A percentile compares a stretch with the other conserved stretches of the same genome.
Evolutionary conservation across 2,113 vertebrate species (phyloP).

Genomic region (Stegostoma tigrinum): DNA sequence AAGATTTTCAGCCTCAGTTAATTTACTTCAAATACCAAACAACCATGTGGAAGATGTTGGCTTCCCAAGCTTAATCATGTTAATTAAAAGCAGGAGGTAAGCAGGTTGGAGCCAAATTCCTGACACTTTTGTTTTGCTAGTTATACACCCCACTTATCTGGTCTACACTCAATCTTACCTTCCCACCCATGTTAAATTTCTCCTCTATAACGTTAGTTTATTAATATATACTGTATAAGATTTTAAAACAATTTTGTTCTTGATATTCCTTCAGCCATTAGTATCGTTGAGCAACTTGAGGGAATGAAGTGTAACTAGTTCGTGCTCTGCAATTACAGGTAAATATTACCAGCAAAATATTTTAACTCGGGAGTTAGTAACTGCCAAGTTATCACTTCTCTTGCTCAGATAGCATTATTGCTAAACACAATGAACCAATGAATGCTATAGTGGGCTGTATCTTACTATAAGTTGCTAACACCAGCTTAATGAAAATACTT

Average conservation of each 20-base stretch:
- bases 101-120: too few relatives aligned
- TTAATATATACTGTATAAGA: neutral
- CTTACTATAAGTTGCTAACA: neutral
- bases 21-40: too few relatives aligned
- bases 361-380: conserved; percentile 18
- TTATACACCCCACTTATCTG: too few relatives aligned
- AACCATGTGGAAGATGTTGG: neutral
- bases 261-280: neutral
- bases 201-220: too few relatives aligned
- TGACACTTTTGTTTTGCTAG: too few relatives aligned
- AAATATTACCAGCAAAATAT: conserved; percentile 1
- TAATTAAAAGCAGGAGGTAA: too few relatives aligned
- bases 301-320: neutral
- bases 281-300: neutral
- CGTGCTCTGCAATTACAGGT: neutral
- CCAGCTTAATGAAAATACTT: neutral
- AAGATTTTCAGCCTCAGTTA: too few relatives aligned
- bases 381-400: neutral
- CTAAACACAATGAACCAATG: neutral
- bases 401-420: neutral
- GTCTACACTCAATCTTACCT: too few relatives aligned
- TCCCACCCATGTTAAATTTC: too few relatives aligned
- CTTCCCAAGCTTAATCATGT: neutral
- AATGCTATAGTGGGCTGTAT: neutral
- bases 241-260: conserved; percentile 22